These are phyloP conservation scores for Eriosoma lanigerum DNA, from an alignment of 1,140 invertebrate species.

Conservation along the genomic window DNA sequence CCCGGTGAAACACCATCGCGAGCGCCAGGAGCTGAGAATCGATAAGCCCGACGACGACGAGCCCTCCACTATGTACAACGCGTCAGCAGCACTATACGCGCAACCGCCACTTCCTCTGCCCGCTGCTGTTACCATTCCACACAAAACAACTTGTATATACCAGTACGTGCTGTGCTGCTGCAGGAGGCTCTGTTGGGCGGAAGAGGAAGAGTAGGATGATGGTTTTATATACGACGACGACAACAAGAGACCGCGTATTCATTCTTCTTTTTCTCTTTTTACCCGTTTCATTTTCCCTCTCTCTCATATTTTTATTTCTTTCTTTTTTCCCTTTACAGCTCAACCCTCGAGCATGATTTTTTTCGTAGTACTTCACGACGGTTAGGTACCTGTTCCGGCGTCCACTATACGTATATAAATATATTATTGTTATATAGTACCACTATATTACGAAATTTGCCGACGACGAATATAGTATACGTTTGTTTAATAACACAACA, in stretches of 20 bases:
- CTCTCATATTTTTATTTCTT: not conserved
- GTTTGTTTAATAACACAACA: too few species aligned
- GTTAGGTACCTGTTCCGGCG: too few species aligned
- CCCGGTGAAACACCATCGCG: conserved; percentile 31
- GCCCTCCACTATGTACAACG: conserved; percentile 17
- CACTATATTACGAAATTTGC: too few species aligned
- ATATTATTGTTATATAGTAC: too few species aligned
- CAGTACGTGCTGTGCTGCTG: too few species aligned
- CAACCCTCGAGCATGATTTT: not conserved
- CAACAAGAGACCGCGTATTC: not conserved
- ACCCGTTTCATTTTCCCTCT: not conserved
- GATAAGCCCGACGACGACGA: conserved; percentile 31
- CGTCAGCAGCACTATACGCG: conserved; percentile 12
- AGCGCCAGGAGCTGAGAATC: conserved; percentile 33
- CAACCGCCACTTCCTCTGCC: not conserved
- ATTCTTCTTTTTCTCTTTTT: too few species aligned
- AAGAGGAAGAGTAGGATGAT: not conserved
- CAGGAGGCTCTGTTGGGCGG: not conserved
- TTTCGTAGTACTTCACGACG: too few species aligned
- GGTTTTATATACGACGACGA: not conserved
- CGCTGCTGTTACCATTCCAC: not conserved
- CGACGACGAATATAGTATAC: too few species aligned
- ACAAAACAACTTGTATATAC: too few species aligned
- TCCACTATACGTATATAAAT: too few species aligned
- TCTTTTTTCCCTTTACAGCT: not conserved